phyloP scores from a whole-genome alignment of 2,113 vertebrate genomes.

The Caretta caretta region DNA sequence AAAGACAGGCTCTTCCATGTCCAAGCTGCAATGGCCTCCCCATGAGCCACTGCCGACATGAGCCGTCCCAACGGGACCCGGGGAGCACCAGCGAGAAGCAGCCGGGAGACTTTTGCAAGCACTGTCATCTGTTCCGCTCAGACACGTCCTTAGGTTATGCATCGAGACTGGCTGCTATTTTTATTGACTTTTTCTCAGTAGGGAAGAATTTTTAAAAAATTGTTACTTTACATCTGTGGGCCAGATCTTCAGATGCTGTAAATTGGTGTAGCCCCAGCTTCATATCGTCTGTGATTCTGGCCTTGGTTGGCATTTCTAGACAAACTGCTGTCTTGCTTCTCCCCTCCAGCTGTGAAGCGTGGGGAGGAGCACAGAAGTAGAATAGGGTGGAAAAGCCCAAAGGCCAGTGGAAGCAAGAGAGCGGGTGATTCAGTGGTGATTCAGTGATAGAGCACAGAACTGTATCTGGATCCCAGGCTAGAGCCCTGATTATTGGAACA shows the following conservation, averaged over 20 bases:
- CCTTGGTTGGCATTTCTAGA: background rate
- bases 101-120: background rate
- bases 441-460: background rate
- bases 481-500: background rate
- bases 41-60: constrained; percentile 62
- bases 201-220: background rate
- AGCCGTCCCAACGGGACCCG: constrained; percentile 22
- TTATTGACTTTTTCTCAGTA: background rate
- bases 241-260: fast-evolving
- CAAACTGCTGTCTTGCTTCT: background rate
- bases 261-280: background rate
- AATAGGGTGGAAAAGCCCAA: background rate
- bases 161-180: background rate
- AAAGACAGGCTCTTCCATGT: constrained; percentile 89
- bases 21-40: constrained; percentile 79
- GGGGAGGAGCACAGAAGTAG: background rate
- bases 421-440: background rate
- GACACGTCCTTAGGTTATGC: background rate
- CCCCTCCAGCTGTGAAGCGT: background rate
- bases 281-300: background rate
- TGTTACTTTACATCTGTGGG: background rate
- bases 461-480: background rate
- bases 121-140: constrained; percentile 44
- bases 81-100: background rate
- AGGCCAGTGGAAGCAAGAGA: background rate